Percentiles rank a stretch among this genome's conserved stretches.
Conservation (phyloP, 2,797 vertebrate genomes). For the Karalla daura region DNA sequence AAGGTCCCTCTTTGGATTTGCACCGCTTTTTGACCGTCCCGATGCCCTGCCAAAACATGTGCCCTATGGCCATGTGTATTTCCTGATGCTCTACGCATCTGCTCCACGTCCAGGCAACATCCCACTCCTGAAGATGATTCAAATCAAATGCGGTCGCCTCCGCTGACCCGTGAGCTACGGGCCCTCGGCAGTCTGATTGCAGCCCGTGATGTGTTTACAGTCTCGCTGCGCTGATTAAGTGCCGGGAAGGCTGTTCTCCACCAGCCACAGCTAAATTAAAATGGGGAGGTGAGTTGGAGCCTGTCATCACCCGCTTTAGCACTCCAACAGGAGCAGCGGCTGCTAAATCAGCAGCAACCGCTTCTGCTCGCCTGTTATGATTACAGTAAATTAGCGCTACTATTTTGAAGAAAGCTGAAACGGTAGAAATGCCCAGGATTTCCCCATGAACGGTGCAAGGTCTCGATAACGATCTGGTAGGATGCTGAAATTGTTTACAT, state of each 20-base stretch:
- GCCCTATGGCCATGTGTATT: not conserved
- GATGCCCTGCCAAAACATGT: not conserved
- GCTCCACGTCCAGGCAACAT: slow-evolving; percentile 7
- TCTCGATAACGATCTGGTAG: not conserved
- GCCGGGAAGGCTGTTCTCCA: slow-evolving; percentile 52
- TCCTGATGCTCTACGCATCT: not conserved
- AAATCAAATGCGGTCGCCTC: slow-evolving; percentile 50
- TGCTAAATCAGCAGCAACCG: slow-evolving; percentile 38
- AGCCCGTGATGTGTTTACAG: slow-evolving; percentile 58
- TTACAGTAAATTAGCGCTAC: slow-evolving; percentile 18
- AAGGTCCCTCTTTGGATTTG: not conserved
- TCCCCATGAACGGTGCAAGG: not conserved
- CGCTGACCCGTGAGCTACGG: slow-evolving; percentile 38
- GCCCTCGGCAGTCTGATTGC: slow-evolving; percentile 51
- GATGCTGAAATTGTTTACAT: not conserved
- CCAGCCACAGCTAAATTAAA: slow-evolving; percentile 65
- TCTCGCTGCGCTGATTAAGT: slow-evolving; percentile 56
- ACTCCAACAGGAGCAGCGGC: slow-evolving; percentile 24
- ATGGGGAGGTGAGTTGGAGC: slow-evolving; percentile 55
- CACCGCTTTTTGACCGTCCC: not conserved
- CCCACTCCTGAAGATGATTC: slow-evolving; percentile 36
- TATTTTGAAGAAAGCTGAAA: slow-evolving; percentile 22
- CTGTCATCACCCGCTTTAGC: slow-evolving; percentile 54
- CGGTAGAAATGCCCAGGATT: slow-evolving; percentile 15
- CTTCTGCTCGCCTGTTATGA: slow-evolving; percentile 18